Percentiles rank a stretch among this genome's conserved stretches.
phyloP scores from a whole-genome alignment of 2,797 vertebrate species.

The Decapterus maruadsi region DNA sequence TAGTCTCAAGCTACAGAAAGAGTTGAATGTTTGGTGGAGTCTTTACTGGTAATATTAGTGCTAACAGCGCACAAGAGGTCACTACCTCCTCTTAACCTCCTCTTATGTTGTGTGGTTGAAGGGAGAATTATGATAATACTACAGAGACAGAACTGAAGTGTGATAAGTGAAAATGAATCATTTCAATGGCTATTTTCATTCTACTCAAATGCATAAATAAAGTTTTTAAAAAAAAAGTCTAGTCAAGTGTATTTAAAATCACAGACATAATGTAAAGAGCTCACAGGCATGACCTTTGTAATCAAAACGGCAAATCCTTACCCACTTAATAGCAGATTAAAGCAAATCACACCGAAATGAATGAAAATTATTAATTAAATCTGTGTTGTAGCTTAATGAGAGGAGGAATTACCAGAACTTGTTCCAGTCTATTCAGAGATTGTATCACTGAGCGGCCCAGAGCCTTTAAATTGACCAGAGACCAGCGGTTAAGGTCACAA shows the following conservation, averaged over 20 bases:
- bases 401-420: background rate
- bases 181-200: background rate
- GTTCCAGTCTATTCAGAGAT: background rate
- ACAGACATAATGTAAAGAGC: background rate
- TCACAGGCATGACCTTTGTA: background rate
- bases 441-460: background rate
- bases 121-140: slow-evolving; percentile 1
- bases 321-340: slow-evolving; percentile 2
- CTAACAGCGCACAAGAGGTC: background rate
- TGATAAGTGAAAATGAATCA: background rate
- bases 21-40: background rate
- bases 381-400: background rate
- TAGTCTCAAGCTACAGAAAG: background rate
- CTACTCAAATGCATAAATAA: background rate
- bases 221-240: background rate
- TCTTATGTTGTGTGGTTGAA: slow-evolving; percentile 8
- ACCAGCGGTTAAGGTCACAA: slow-evolving; percentile 6
- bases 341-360: background rate
- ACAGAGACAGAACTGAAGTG: background rate
- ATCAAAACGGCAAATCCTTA: background rate
- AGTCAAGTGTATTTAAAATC: background rate
- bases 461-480: background rate
- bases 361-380: slow-evolving; percentile 2
- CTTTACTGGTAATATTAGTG: slow-evolving; percentile 16
- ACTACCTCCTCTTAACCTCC: background rate